These are phyloP conservation scores for Hipparchia sbordonii DNA, from an alignment of 2,888 invertebrate species.

Conservation along the genomic window DNA sequence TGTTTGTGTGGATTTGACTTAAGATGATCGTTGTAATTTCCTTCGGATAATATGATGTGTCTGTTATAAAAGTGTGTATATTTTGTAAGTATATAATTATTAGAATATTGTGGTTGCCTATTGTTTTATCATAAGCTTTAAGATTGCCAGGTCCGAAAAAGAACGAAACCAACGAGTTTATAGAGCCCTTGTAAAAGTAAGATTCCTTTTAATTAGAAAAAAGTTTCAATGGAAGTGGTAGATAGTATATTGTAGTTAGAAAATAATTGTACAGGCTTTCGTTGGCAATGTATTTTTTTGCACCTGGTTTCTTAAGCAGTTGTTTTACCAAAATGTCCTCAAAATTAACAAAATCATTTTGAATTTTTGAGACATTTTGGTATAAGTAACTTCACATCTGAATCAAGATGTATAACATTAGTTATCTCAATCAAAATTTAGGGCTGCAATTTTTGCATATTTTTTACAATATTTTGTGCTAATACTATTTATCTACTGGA, in stretches of 20 bases:
- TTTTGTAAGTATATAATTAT: neutral
- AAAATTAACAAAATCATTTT: neutral
- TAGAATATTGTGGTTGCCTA: constrained; percentile 19
- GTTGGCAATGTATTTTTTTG: constrained; percentile 79
- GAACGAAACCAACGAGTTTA: constrained; percentile 74
- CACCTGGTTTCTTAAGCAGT: constrained; percentile 66
- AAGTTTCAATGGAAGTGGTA: constrained; percentile 47
- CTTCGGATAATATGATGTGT: neutral
- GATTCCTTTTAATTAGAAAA: constrained; percentile 45
- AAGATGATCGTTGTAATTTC: neutral
- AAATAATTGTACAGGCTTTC: constrained; percentile 61
- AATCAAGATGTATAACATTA: constrained; percentile 24
- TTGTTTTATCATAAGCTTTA: constrained; percentile 43
- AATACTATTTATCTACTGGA: no score
- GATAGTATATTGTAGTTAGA: constrained; percentile 58
- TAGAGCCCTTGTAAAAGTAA: constrained; percentile 55
- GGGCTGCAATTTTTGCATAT: no score
- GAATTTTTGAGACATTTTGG: constrained; percentile 24
- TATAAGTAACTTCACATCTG: constrained; percentile 12
- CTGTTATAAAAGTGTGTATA: neutral
- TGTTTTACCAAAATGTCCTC: constrained; percentile 10
- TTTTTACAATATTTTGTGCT: no score
- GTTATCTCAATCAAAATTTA: no score
- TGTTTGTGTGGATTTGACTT: neutral
- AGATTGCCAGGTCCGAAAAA: constrained; percentile 80